Percentiles rank a stretch among this genome's conserved stretches.
phyloP scores from a whole-genome alignment of 2,113 vertebrate genomes.

The Nansenia antarctica region DNA sequence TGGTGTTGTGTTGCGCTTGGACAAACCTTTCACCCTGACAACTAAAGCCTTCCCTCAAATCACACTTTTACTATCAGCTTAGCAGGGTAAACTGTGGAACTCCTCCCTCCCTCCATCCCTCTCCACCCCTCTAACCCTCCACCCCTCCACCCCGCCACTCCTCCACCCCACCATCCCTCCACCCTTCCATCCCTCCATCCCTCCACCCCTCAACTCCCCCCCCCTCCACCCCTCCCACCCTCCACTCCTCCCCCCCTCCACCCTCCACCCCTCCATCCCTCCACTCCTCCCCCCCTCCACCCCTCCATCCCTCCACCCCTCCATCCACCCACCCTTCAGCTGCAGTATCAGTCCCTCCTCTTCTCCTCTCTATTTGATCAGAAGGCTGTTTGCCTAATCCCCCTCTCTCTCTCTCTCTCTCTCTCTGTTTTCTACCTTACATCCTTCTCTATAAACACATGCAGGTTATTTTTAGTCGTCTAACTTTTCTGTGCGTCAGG shows the following conservation, averaged over 20 bases:
- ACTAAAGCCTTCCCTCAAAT: neutral
- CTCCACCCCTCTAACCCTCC: no score
- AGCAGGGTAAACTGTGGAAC: neutral
- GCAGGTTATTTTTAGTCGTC: constrained; percentile 73
- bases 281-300: no score
- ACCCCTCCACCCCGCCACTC: no score
- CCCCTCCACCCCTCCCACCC: no score
- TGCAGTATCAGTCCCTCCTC: neutral
- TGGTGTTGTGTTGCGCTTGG: neutral
- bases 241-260: no score
- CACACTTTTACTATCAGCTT: neutral
- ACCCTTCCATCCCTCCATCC: no score
- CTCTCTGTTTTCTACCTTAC: constrained; percentile 39
- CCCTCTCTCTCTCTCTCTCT: constrained; percentile 32
- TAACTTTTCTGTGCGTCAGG: constrained; percentile 69
- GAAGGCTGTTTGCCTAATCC: neutral
- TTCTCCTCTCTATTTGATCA: neutral
- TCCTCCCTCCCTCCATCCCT: no score
- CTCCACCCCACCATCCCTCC: no score
- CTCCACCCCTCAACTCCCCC: no score
- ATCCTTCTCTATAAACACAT: constrained; percentile 62
- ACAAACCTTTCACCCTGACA: neutral
- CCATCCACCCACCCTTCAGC: no score
- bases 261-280: no score
- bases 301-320: no score